Percentiles rank a stretch among this genome's conserved stretches.
phyloP scores from a whole-genome alignment of 1,140 invertebrate genomes.

The Drosophila ficusphila region DNA sequence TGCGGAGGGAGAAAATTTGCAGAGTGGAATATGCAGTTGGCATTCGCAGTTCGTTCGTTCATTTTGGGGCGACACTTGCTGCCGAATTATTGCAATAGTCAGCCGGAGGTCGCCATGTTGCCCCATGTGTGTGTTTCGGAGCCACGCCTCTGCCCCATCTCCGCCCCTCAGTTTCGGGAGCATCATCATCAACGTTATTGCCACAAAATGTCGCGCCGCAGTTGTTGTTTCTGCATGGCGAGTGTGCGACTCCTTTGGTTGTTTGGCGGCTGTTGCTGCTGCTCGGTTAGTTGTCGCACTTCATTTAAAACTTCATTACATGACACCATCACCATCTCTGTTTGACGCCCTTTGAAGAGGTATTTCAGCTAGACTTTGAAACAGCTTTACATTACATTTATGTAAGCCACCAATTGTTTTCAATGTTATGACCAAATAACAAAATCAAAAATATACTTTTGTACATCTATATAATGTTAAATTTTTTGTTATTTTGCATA shows the following conservation, averaged over 20 bases:
- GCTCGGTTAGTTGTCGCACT: constrained; percentile 73
- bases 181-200: constrained; percentile 65
- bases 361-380: background rate
- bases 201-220: constrained; percentile 73
- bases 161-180: background rate
- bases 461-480: too few species aligned
- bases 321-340: constrained; percentile 21
- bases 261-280: constrained; percentile 12
- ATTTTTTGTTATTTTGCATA: too few species aligned
- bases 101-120: constrained; percentile 47
- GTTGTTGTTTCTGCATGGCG: constrained; percentile 33
- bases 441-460: too few species aligned
- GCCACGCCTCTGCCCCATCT: background rate
- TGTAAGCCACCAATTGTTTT: too few species aligned
- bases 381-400: too few species aligned
- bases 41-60: constrained; percentile 22
- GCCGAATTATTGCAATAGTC: constrained; percentile 69
- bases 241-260: constrained; percentile 19
- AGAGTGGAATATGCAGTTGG: constrained; percentile 10
- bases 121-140: constrained; percentile 39
- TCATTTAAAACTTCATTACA: constrained; percentile 81
- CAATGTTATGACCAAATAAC: too few species aligned
- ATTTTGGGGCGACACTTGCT: constrained; percentile 56
- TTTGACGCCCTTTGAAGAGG: background rate
- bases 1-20: constrained; percentile 5